Percentiles rank a stretch among this genome's conserved stretches.
These are phyloP conservation scores for Drosophila formosana DNA, from an alignment of 2,888 invertebrate genomes.

Conservation along the genomic window DNA sequence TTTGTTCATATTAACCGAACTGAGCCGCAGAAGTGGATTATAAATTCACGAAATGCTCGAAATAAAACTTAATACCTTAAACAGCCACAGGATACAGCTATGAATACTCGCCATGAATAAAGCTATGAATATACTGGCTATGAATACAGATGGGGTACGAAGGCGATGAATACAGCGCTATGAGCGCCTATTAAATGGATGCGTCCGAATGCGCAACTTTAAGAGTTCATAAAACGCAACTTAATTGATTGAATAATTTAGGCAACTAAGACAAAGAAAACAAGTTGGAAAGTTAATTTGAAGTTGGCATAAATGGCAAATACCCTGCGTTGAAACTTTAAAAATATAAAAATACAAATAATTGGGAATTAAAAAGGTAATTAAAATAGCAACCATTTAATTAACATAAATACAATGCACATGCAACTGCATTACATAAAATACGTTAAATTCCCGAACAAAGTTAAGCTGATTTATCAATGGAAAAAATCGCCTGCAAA, in stretches of 20 bases:
- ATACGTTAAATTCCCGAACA: not conserved
- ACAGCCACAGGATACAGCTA: constrained; percentile 9
- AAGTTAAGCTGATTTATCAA: constrained; percentile 2
- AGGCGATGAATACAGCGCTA: not conserved
- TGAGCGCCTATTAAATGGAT: constrained; percentile 1
- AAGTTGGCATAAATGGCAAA: not conserved
- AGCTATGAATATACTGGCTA: not conserved
- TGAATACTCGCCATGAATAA: constrained; percentile 3
- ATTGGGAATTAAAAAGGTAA: too few species aligned
- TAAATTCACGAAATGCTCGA: constrained; percentile 22
- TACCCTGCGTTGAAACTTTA: not conserved
- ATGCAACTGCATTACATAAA: too few species aligned
- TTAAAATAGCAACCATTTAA: too few species aligned
- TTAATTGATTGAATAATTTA: not conserved
- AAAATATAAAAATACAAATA: too few species aligned
- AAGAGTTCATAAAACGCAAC: not conserved
- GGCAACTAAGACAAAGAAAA: not conserved
- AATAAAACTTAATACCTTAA: constrained; percentile 25
- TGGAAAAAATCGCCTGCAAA: not conserved
- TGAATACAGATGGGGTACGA: not conserved
- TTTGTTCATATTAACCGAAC: constrained; percentile 12
- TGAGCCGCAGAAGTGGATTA: constrained; percentile 28
- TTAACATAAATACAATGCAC: not conserved
- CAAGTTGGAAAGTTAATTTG: not conserved
- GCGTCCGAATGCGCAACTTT: not conserved